Evolutionary conservation across 1,140 invertebrate species (phyloP).

Genomic region (Magallana ariakensis): DNA sequence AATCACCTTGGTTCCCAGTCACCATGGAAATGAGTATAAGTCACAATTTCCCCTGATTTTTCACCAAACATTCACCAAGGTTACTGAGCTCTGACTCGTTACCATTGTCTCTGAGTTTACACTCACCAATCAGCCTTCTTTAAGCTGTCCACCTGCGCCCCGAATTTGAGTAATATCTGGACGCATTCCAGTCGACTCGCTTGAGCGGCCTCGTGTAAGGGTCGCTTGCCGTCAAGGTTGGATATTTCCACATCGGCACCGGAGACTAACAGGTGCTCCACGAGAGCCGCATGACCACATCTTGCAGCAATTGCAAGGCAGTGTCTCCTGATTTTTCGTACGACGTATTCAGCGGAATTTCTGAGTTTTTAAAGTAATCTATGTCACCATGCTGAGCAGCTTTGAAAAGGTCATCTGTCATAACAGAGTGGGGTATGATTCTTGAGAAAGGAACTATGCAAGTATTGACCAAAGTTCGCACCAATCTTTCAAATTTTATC

Average conservation of each 20-base stretch:
- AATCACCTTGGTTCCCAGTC: too few species aligned
- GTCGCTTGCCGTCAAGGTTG: conserved; percentile 76
- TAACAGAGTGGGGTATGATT: neutral
- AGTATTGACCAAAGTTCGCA: too few species aligned
- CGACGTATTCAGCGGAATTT: conserved; percentile 27
- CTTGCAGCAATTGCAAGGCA: conserved; percentile 68
- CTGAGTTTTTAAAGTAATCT: conserved; percentile 48
- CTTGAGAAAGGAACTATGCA: too few species aligned
- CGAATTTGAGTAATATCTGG: conserved; percentile 69
- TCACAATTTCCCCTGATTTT: too few species aligned
- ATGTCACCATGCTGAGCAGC: conserved; percentile 61
- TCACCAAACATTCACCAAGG: too few species aligned
- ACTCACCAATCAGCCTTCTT: conserved; percentile 85
- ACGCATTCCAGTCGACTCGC: conserved; percentile 64
- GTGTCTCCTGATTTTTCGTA: conserved; percentile 71
- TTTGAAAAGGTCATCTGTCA: conserved; percentile 53
- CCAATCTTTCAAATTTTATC: too few species aligned
- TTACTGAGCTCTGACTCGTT: too few species aligned
- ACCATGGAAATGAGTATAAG: too few species aligned
- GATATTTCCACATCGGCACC: conserved; percentile 66
- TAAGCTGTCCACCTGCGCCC: conserved; percentile 81
- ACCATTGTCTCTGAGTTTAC: too few species aligned
- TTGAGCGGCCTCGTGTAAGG: conserved; percentile 76
- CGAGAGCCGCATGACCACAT: conserved; percentile 65
- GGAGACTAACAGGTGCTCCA: conserved; percentile 58